These are phyloP conservation scores for Margaritifera margaritifera DNA, from an alignment of 2,888 invertebrate species.

Conservation along the genomic window DNA sequence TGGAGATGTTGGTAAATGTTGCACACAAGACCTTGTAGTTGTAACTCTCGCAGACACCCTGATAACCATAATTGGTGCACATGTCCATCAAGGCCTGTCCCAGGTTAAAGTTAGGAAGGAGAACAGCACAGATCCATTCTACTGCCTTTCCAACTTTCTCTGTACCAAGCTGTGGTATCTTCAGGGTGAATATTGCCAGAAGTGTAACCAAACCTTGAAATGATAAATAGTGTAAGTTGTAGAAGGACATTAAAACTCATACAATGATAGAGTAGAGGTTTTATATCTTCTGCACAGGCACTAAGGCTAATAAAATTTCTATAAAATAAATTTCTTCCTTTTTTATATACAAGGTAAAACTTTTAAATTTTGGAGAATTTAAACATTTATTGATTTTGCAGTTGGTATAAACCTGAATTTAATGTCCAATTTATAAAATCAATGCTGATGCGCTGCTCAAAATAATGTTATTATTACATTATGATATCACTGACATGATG, in stretches of 20 bases:
- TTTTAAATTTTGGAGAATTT: too few species aligned
- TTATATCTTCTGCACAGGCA: neutral
- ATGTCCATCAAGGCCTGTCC: conserved; percentile 73
- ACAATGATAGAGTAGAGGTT: neutral
- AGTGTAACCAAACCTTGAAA: conserved; percentile 81
- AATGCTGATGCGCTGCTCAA: too few species aligned
- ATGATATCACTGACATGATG: too few species aligned
- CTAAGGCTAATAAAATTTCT: neutral
- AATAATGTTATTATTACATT: too few species aligned
- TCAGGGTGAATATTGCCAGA: conserved; percentile 81
- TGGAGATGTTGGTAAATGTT: neutral
- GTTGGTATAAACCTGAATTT: too few species aligned
- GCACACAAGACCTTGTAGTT: conserved; percentile 4
- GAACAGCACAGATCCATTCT: conserved; percentile 80
- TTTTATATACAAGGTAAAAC: too few species aligned
- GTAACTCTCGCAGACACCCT: conserved; percentile 28
- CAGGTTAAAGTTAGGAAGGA: conserved; percentile 81
- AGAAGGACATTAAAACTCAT: neutral
- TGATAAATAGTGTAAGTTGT: neutral
- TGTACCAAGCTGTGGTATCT: conserved; percentile 78
- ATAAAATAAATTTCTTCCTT: neutral
- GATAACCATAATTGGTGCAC: conserved; percentile 68
- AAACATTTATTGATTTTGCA: too few species aligned
- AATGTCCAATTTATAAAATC: too few species aligned
- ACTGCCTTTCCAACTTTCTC: conserved; percentile 76